Conservation (phyloP, 2,113 vertebrate species). For the Carassius gibelio region DNA sequence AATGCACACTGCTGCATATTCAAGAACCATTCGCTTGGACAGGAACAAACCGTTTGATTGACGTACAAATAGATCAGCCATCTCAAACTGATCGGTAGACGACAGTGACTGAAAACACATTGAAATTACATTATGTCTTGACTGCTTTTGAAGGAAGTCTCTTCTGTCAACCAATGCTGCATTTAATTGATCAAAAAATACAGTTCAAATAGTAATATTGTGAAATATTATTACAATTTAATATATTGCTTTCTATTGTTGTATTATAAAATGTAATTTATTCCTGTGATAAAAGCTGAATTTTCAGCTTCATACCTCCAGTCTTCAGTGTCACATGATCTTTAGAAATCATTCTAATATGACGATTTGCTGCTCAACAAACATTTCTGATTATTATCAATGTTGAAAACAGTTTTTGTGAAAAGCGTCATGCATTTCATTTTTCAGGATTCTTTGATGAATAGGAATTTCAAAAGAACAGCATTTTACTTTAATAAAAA, state of each 20-base stretch:
- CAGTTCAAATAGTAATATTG: too few relatives aligned
- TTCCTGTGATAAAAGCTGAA: neutral
- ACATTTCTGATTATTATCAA: neutral
- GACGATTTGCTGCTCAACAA: neutral
- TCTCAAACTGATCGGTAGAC: neutral
- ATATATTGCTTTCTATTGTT: too few relatives aligned
- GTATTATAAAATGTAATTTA: neutral
- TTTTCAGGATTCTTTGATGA: neutral
- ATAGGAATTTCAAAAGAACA: neutral
- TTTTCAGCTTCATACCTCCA: neutral
- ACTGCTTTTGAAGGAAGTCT: neutral
- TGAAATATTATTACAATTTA: too few relatives aligned
- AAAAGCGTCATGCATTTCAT: too few relatives aligned
- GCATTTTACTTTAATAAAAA: neutral
- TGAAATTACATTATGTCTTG: neutral
- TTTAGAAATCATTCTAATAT: neutral
- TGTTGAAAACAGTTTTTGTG: neutral
- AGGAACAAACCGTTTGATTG: neutral
- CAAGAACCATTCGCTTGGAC: neutral
- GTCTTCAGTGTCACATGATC: neutral
- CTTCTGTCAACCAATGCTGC: too few relatives aligned
- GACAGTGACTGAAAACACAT: neutral
- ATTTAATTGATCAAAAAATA: too few relatives aligned
- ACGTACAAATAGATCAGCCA: neutral
- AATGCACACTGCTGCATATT: neutral